These are phyloP conservation scores for Bovichtus variegatus DNA, from an alignment of 2,797 vertebrate genomes.

Conservation along the genomic window DNA sequence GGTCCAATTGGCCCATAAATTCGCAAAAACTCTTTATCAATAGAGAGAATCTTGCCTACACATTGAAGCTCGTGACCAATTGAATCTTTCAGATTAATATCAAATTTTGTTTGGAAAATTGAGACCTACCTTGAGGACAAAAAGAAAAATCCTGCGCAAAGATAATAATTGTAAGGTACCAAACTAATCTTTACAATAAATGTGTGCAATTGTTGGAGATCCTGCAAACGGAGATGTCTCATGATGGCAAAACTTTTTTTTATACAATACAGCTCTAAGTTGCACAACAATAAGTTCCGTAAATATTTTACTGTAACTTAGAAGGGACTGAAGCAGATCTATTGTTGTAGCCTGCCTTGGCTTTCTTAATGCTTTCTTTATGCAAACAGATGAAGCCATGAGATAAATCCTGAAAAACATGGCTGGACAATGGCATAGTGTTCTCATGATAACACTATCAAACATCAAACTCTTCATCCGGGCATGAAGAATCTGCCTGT, in stretches of 20 bases:
- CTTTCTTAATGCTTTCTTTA: slow-evolving; percentile 28
- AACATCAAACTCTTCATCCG: slow-evolving; percentile 53
- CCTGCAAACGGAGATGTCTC: neutral
- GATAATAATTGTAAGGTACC: neutral
- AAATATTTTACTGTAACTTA: neutral
- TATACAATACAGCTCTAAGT: neutral
- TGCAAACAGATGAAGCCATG: slow-evolving; percentile 39
- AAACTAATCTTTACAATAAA: neutral
- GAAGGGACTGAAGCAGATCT: slow-evolving; percentile 8
- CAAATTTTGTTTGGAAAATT: slow-evolving; percentile 26
- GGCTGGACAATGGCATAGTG: slow-evolving; percentile 47
- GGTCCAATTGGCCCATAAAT: too few species aligned
- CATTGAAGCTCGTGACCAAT: neutral
- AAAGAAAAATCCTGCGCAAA: neutral
- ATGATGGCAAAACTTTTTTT: too few species aligned
- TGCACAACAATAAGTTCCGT: neutral
- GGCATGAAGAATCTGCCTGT: slow-evolving; percentile 48
- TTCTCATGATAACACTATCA: slow-evolving; percentile 60
- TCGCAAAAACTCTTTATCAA: too few species aligned
- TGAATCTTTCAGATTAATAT: neutral
- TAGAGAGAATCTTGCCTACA: slow-evolving; percentile 2
- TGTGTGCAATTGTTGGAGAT: neutral
- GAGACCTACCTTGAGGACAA: neutral
- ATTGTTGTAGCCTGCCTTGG: neutral
- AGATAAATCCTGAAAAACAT: slow-evolving; percentile 47